Conservation (phyloP, 1,140 invertebrate species). For the Hylaeus anthracinus region DNA sequence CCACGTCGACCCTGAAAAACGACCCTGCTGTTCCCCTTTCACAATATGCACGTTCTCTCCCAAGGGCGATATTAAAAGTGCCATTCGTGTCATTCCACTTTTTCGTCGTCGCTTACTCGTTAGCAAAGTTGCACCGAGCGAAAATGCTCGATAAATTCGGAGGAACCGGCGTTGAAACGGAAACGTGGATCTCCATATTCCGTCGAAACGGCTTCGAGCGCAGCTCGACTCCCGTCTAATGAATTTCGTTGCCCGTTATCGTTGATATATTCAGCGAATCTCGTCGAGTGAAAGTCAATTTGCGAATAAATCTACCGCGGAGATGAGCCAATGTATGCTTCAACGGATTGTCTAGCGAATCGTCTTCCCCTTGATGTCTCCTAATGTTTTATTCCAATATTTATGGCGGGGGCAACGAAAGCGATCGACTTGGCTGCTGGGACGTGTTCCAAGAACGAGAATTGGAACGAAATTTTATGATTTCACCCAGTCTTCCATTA, state of each 20-base stretch:
- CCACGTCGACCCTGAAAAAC: slow-evolving; percentile 10
- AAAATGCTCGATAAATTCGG: not conserved
- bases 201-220: not conserved
- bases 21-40: not conserved
- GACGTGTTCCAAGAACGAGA: too few species aligned
- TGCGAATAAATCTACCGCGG: not conserved
- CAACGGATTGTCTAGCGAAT: not conserved
- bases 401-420: not conserved
- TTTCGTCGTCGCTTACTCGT: not conserved
- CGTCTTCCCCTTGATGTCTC: not conserved
- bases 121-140: not conserved
- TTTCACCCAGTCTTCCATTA: too few species aligned
- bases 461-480: too few species aligned
- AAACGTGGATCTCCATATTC: not conserved
- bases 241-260: not conserved
- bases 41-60: not conserved
- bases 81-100: not conserved
- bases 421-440: too few species aligned
- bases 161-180: not conserved
- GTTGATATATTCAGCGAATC: not conserved
- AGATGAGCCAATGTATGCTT: not conserved
- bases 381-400: not conserved
- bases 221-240: not conserved
- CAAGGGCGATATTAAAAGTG: not conserved
- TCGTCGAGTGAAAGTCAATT: not conserved